Percentiles rank a stretch among this genome's conserved stretches.
Conservation (phyloP, 2,888 invertebrate species). For the Cheiracanthium punctorium region DNA sequence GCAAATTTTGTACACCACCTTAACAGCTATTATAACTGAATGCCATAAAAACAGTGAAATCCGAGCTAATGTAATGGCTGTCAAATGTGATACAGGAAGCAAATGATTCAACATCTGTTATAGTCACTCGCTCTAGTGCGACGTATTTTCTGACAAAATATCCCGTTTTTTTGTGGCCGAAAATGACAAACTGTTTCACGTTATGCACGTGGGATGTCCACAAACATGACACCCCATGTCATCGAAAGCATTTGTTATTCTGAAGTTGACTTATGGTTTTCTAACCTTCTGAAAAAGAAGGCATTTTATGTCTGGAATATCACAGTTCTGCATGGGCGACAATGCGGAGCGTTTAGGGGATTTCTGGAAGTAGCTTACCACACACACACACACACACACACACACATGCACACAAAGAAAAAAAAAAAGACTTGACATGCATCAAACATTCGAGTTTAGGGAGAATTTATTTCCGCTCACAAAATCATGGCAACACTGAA, state of each 20-base stretch:
- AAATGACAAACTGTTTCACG: constrained; percentile 50
- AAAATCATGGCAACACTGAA: too few relatives aligned
- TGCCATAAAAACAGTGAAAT: not conserved
- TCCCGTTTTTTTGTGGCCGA: not conserved
- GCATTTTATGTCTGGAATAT: not conserved
- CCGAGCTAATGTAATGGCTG: not conserved
- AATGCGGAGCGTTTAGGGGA: not conserved
- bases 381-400: not conserved
- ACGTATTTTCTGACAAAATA: not conserved
- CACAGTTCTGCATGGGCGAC: not conserved
- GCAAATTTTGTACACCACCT: too few relatives aligned
- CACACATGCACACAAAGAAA: not conserved
- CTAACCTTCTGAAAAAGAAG: not conserved
- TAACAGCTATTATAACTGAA: too few relatives aligned
- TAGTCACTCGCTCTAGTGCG: not conserved
- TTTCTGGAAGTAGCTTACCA: not conserved
- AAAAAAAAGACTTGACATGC: too few relatives aligned
- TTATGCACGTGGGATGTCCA: constrained; percentile 47
- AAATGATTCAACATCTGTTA: not conserved
- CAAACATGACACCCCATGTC: constrained; percentile 55
- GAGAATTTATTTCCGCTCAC: too few relatives aligned
- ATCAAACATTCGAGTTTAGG: too few relatives aligned
- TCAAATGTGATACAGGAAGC: not conserved
- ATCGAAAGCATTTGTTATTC: constrained; percentile 53
- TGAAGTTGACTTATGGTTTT: constrained; percentile 57